phyloP scores from a whole-genome alignment of 2,888 invertebrate species.

The Volucella inflata region DNA sequence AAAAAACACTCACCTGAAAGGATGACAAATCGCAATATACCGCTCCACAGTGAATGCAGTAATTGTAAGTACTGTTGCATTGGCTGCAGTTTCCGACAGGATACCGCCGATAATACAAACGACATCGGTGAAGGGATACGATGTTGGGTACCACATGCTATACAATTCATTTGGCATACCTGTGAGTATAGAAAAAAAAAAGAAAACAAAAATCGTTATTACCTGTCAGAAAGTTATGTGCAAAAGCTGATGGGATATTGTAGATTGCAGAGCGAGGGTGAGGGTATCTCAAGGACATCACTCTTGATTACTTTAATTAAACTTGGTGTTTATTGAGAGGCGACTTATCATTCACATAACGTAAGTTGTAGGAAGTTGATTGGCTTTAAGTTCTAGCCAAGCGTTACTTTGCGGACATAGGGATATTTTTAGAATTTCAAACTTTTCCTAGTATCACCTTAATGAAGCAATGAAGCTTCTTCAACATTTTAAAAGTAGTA shows the following conservation, averaged over 20 bases:
- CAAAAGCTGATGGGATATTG: slow-evolving; percentile 13
- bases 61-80: slow-evolving; percentile 93
- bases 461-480: too few species aligned
- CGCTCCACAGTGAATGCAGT: slow-evolving; percentile 95
- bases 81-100: slow-evolving; percentile 93
- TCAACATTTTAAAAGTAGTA: background rate
- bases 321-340: slow-evolving; percentile 17
- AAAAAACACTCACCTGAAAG: slow-evolving; percentile 85
- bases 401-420: too few species aligned
- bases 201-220: slow-evolving; percentile 40
- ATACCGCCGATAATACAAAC: slow-evolving; percentile 91
- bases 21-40: slow-evolving; percentile 94
- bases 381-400: background rate
- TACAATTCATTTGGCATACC: slow-evolving; percentile 93
- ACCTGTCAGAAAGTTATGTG: slow-evolving; percentile 63
- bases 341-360: background rate
- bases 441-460: background rate
- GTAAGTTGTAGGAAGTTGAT: slow-evolving; percentile 11
- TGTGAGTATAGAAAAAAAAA: slow-evolving; percentile 57
- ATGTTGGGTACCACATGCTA: slow-evolving; percentile 89
- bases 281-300: slow-evolving; percentile 3
- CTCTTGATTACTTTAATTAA: slow-evolving; percentile 64
- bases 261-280: background rate
- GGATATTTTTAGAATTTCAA: background rate
- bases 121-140: slow-evolving; percentile 90